Base-by-base conservation (phyloP, 2,888 invertebrate genomes). In the Ophioninae sp. region DNA sequence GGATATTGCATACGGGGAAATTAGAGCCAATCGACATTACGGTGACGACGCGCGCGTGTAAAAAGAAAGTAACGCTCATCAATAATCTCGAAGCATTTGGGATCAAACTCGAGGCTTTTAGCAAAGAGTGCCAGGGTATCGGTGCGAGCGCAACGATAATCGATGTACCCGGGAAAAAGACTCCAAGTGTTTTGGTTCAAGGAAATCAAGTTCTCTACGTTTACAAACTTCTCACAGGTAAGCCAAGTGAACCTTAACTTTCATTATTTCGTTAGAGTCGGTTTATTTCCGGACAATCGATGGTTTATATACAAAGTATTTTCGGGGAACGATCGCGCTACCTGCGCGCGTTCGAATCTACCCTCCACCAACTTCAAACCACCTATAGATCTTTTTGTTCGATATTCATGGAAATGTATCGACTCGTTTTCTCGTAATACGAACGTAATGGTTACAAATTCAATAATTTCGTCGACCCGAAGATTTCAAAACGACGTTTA, bases 1-100 rank as follows among this genome's bases (percentile, higher is more conserved):
- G 92, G 85, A 87, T 91, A 65, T 86, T 95, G 41, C 94, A 94
- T 87, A 96, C 96, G 90, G 95, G 96, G 67, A 96, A 96, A 91
- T 94, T 98, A 72, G 96, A 96, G 56, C 96, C 97, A 5, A 95
- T 98, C 86, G 95, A 95, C 87, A 96, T 98, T 93, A 95, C 95
- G 20, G 95, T 97, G 7, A 96, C 95, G 23, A 95, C 95, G n/a
- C 93, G 98, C 82, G 95, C 96, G 30, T 96, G 97, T 30, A 97
- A 97, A 91, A 98, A 98, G 92, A 98, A 98, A 95, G 98, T 97
- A 75, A 99, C 99, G 0, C 93, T 98, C 73, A 95, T 99, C 2
- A 97, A 97, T 87, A 98, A 99, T 93, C 94, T 99, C 90, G 97
- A 98, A 91, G 93, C 95, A 81, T 99, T 96, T 93, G 98, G 98